Evolutionary conservation across 1,140 invertebrate species (phyloP).

Genomic region (Ruditapes philippinarum): DNA sequence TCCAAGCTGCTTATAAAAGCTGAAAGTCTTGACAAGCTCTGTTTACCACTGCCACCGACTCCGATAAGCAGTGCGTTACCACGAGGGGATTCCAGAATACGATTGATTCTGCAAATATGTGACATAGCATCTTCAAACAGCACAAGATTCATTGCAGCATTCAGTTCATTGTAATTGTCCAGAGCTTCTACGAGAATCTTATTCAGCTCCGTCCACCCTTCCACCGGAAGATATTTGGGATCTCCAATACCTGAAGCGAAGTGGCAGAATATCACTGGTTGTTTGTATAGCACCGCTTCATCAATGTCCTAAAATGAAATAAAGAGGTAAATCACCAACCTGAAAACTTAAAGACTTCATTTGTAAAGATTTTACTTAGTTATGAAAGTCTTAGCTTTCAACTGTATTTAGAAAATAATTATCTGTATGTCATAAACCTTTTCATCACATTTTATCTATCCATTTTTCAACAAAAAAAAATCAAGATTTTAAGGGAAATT

Average conservation of each 20-base stretch:
- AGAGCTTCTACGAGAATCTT: constrained; percentile 96
- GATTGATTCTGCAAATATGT: constrained; percentile 96
- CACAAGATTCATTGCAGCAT: constrained; percentile 98
- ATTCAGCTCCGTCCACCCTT: constrained; percentile 92
- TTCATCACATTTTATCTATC: too few relatives aligned
- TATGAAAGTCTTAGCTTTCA: too few relatives aligned
- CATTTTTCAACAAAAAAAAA: too few relatives aligned
- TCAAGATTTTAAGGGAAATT: too few relatives aligned
- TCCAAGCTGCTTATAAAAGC: constrained; percentile 98
- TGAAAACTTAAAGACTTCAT: too few relatives aligned
- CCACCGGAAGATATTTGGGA: constrained; percentile 96
- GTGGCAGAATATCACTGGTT: constrained; percentile 97
- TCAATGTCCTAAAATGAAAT: constrained; percentile 90
- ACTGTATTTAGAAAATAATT: too few relatives aligned
- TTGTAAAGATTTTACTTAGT: too few relatives aligned
- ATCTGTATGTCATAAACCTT: too few relatives aligned
- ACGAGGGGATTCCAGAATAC: constrained; percentile 97
- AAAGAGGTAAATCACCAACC: too few relatives aligned
- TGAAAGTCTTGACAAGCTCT: constrained; percentile 96
- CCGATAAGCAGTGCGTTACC: constrained; percentile 98
- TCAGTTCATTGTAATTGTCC: constrained; percentile 97
- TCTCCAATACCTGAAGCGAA: constrained; percentile 97
- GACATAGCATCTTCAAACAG: constrained; percentile 99
- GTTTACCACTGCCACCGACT: constrained; percentile 98
- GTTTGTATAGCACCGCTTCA: constrained; percentile 93